phyloP scores from a whole-genome alignment of 2,888 invertebrate genomes.

The Homarus gammarus region DNA sequence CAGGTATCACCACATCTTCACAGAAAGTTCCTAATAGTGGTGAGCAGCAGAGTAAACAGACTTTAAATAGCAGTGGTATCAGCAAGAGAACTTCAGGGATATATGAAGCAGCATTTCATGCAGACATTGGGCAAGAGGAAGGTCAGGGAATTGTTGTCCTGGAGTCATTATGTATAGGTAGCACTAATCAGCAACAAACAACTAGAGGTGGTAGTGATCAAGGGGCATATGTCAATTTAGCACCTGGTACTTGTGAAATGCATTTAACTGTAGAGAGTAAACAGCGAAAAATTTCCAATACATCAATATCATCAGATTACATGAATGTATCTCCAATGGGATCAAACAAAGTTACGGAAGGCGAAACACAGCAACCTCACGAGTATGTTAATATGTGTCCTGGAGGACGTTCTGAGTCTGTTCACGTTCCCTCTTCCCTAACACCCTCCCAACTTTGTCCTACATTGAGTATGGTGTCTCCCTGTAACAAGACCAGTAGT shows the following conservation, averaged over 20 bases:
- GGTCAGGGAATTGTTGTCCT: slow-evolving; percentile 22
- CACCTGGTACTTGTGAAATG: slow-evolving; percentile 48
- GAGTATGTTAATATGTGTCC: slow-evolving; percentile 72
- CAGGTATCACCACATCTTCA: slow-evolving; percentile 29
- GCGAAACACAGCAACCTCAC: slow-evolving; percentile 31
- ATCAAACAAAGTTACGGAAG: slow-evolving; percentile 33
- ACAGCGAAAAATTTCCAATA: slow-evolving; percentile 57
- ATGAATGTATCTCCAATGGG: slow-evolving; percentile 63
- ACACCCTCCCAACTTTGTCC: slow-evolving; percentile 11
- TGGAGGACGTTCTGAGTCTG: slow-evolving; percentile 48
- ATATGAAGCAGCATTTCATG: slow-evolving; percentile 51
- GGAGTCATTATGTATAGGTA: slow-evolving; percentile 13
- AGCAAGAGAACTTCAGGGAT: slow-evolving; percentile 54
- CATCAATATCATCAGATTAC: slow-evolving; percentile 51
- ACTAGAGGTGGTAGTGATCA: slow-evolving; percentile 25
- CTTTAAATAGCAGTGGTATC: slow-evolving; percentile 3
- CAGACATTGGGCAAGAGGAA: slow-evolving; percentile 36
- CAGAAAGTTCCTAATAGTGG: slow-evolving; percentile 64
- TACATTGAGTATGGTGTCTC: slow-evolving; percentile 11
- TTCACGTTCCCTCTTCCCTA: not conserved
- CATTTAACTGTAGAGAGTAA: slow-evolving; percentile 24
- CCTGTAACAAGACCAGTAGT: slow-evolving; percentile 15
- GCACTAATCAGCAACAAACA: slow-evolving; percentile 2
- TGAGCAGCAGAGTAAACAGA: slow-evolving; percentile 41
- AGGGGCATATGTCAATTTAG: slow-evolving; percentile 62